Percentiles rank a stretch among this genome's conserved stretches.
phyloP scores from a whole-genome alignment of 2,113 vertebrate genomes.

The Amblyopsis rosae region DNA sequence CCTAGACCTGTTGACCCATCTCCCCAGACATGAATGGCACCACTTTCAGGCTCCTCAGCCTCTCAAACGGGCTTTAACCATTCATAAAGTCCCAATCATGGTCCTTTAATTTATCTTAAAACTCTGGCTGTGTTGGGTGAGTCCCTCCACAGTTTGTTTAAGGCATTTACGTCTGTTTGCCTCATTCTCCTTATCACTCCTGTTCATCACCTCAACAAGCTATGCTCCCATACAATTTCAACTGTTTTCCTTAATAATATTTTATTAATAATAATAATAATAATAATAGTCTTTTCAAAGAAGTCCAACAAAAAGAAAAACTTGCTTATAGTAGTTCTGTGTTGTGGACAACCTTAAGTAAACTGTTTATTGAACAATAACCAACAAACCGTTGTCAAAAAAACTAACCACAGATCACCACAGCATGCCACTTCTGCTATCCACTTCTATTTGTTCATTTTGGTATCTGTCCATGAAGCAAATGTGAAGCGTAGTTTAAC shows the following conservation, averaged over 20 bases:
- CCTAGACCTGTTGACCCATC: constrained; percentile 92
- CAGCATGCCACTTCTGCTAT: too few relatives aligned
- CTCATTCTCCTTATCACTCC: constrained; percentile 83
- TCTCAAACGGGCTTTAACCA: constrained; percentile 90
- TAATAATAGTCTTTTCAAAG: too few relatives aligned
- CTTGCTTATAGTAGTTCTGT: too few relatives aligned
- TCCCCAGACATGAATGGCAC: constrained; percentile 88
- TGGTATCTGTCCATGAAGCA: too few relatives aligned
- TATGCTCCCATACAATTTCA: constrained; percentile 83
- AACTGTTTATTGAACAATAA: too few relatives aligned
- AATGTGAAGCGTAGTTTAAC: too few relatives aligned
- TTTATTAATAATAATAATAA: too few relatives aligned
- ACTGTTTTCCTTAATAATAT: constrained; percentile 50
- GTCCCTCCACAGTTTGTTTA: constrained; percentile 92
- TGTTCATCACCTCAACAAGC: constrained; percentile 85
- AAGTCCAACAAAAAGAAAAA: too few relatives aligned
- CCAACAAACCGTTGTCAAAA: too few relatives aligned
- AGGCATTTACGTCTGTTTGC: constrained; percentile 87
- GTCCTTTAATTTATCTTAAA: constrained; percentile 99
- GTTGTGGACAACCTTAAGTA: too few relatives aligned
- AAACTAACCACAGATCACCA: too few relatives aligned
- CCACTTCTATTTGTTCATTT: too few relatives aligned
- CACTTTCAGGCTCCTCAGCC: constrained; percentile 83
- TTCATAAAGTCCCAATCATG: constrained; percentile 96
- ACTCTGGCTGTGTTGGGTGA: constrained; percentile 88